Conservation (phyloP, 2,113 vertebrate genomes). For the Halcyon malimbica region DNA sequence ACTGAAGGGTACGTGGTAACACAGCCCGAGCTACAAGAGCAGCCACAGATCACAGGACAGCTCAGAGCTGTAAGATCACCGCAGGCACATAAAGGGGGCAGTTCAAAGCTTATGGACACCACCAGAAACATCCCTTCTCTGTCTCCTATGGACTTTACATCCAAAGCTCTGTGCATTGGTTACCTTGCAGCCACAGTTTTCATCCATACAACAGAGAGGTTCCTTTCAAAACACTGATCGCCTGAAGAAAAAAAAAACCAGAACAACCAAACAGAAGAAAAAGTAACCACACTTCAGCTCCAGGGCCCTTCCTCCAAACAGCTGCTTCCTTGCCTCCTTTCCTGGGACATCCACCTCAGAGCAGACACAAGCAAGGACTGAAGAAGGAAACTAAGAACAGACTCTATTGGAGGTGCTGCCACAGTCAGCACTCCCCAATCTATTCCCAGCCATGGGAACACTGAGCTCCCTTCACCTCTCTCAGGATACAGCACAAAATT, state of each 20-base stretch:
- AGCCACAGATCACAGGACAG: neutral
- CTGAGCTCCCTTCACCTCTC: neutral
- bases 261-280: neutral
- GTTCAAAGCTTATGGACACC: neutral
- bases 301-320: neutral
- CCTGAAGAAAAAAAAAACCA: neutral
- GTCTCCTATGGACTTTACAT: neutral
- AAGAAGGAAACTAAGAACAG: conserved; percentile 27
- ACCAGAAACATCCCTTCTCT: neutral
- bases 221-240: neutral
- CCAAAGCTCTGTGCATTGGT: neutral
- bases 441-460: neutral
- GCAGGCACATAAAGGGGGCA: neutral
- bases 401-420: neutral
- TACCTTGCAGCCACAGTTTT: neutral
- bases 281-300: neutral
- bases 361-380: conserved; percentile 8
- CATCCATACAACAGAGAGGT: neutral
- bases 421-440: neutral
- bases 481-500: neutral
- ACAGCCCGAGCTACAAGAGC: neutral
- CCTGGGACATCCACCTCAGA: neutral
- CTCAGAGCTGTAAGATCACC: neutral
- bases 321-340: neutral
- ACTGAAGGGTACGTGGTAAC: neutral